Evolutionary conservation across 2,797 vertebrate species (phyloP), one percentile per base, ranked within the genome.

Genomic region (Anolis apletophallus): DNA sequence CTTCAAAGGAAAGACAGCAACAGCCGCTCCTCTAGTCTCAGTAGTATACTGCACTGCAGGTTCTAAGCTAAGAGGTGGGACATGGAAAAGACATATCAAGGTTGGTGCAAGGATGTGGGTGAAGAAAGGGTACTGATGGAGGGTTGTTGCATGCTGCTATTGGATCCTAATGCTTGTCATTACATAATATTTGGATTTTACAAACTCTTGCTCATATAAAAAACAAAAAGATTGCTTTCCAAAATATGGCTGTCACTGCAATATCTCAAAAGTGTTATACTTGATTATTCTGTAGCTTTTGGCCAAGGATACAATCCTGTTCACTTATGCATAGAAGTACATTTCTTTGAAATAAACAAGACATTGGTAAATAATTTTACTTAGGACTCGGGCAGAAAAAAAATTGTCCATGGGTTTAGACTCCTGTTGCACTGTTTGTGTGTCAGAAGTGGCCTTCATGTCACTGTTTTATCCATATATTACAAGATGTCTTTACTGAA

Each of bases 361-460:
- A 78, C 36, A 19, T 67, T 75, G 46, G 5, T 55, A 46, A 81
- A 64, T 67, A 54, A 54, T 40, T 29, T 46, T 52, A n/a, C 78
- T 32, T 59, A 79, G 19, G 46, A 71, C 23, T 3, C 12, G 0
- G 40, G 57, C 34, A 14, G 19, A 8, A n/a, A 3, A 71, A 34
- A 34, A 54, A 34, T 93, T 91, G 78, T 90, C 87, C 90, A 82
- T 89, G 89, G 87, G 59, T 92, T 91, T 54, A 82, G 81, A 55
- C 83, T 91, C 89, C 91, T 93, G 85, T 86, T 90, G 88, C 79
- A 80, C 89, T 92, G 93, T 93, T 91, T 92, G 90, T 91, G 88
- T 94, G 94, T 92, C 89, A 91, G 87, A 88, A 93, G 85, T 86
- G 87, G 92, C 26, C 64, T 92, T 82, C 80, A 87, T 75, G 91